Base-by-base conservation (phyloP, 2,797 vertebrate genomes). In the Gymnoscopelus braueri region DNA sequence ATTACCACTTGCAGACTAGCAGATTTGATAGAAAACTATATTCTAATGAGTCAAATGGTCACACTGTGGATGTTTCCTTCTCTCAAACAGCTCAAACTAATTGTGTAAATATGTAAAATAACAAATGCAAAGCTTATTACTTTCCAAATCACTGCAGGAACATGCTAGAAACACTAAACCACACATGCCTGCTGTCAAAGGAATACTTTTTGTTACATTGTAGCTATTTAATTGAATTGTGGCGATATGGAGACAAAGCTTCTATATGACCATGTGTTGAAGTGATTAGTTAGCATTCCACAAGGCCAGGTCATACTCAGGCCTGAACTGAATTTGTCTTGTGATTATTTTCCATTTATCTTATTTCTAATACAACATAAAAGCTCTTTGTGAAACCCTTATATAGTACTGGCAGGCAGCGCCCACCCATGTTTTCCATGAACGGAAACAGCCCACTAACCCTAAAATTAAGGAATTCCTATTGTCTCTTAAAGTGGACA, bases 111-210 rank as follows among this genome's bases (percentile, higher is more conserved):
- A 73, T 23, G 24, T 48, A 70, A 65, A 65, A 76, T 24, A 57
- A 15, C 32, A 75, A 60, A 14, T 56, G 39, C 39, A 61, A 77
- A 50, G 12, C 48, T 13, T 60, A 68, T 71, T 47, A 71, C 35
- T 50, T 32, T 59, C 47, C 44, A 75, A 77, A 69, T 50, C 54
- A 72, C 80, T 51, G 72, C 49, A 63, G 57, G 61, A 48, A 74
- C 77, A 80, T 4, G 63, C 24, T 9, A 24, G 29, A 7, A 75
- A 65, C 23, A 74, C 63, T 71, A 56, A 32, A 67, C 23, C 50
- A 48, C 64, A 69, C 60, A 62, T n/a, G 6, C 8, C 59, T 47
- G 24, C 12, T 15, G 39, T 13, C 15, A 39, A n/a, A 7, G 26
- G 9, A 56, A 73, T 26, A 63, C 11, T 10, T 62, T 44, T 4